These are phyloP conservation scores for Agrilus cyanescens DNA, from an alignment of 2,888 invertebrate species.

Conservation along the genomic window DNA sequence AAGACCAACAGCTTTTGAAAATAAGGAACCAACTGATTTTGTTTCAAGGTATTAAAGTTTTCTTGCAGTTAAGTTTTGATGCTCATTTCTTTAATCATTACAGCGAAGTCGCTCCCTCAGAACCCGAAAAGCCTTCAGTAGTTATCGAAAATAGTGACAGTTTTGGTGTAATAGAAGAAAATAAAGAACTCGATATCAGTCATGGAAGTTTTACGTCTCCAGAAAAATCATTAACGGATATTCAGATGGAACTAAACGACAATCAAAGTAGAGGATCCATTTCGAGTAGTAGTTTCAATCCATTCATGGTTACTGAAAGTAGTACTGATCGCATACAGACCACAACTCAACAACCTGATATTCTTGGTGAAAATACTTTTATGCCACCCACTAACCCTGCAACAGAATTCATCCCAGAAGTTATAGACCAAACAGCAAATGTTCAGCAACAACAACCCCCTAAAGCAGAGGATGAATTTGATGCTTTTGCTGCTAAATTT, in stretches of 20 bases:
- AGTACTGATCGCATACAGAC: conserved; percentile 20
- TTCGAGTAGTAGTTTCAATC: conserved; percentile 38
- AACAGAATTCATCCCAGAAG: neutral
- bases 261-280: conserved; percentile 33
- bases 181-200: conserved; percentile 9
- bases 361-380: conserved; percentile 15
- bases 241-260: conserved; percentile 35
- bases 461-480: conserved; percentile 50
- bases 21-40: too few species aligned
- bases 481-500: conserved; percentile 83
- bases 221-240: conserved; percentile 28
- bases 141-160: too few species aligned
- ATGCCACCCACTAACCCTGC: too few species aligned
- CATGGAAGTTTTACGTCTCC: conserved; percentile 28
- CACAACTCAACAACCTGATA: conserved; percentile 14
- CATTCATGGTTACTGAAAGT: conserved; percentile 33
- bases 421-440: neutral
- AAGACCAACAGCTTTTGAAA: too few species aligned
- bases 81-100: too few species aligned
- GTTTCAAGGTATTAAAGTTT: too few species aligned
- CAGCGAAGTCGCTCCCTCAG: too few species aligned
- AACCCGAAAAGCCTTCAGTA: too few species aligned
- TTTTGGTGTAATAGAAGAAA: too few species aligned
- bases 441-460: conserved; percentile 2
- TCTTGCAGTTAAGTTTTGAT: too few species aligned